These are phyloP conservation scores for Muscicapa adusta DNA, from an alignment of 2,113 vertebrate genomes.

Conservation along the genomic window DNA sequence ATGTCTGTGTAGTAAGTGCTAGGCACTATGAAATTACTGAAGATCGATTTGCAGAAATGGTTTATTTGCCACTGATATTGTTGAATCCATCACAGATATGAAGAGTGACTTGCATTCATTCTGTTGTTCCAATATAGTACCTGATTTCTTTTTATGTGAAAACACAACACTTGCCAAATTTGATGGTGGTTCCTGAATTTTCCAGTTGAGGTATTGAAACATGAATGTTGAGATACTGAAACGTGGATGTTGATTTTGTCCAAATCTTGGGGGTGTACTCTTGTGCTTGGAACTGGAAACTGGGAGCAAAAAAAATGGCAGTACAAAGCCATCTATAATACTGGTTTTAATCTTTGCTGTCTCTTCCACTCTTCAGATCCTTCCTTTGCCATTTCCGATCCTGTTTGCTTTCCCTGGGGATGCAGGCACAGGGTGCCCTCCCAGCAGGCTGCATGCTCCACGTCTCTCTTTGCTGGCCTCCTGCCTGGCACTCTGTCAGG, in stretches of 20 bases:
- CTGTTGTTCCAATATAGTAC: not conserved
- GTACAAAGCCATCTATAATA: not conserved
- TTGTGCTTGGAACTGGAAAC: not conserved
- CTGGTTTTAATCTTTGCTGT: not conserved
- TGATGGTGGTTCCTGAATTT: not conserved
- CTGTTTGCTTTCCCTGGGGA: not conserved
- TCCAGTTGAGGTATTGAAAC: not conserved
- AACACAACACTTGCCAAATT: not conserved
- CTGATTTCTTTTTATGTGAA: not conserved
- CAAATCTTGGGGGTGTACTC: not conserved
- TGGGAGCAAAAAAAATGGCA: not conserved
- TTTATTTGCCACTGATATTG: not conserved
- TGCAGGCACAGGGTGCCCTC: not conserved
- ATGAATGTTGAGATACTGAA: not conserved
- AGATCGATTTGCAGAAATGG: not conserved
- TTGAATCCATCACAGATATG: not conserved
- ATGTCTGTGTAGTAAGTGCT: not conserved
- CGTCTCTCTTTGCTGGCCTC: not conserved
- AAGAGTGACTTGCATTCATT: not conserved
- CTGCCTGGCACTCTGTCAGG: not conserved
- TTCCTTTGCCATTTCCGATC: rapidly evolving
- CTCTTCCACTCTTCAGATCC: not conserved
- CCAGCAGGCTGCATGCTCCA: not conserved
- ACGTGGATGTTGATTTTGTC: not conserved
- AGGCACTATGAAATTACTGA: not conserved